A percentile compares a stretch with the other conserved stretches of the same genome.
Conservation (phyloP, 2,113 vertebrate species). For the Stercorarius parasiticus region DNA sequence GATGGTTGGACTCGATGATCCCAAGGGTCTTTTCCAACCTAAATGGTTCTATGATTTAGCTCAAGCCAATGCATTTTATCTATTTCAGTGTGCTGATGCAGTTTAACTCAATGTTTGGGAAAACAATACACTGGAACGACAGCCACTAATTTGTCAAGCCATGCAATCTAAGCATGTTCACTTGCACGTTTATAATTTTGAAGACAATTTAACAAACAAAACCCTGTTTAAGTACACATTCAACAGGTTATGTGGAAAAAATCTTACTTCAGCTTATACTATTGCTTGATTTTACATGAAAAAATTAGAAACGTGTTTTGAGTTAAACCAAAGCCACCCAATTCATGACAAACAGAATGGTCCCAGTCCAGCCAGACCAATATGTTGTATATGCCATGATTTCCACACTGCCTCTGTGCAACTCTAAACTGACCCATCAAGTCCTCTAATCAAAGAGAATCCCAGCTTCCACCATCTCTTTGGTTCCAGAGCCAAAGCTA, state of each 20-base stretch:
- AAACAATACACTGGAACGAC: not conserved
- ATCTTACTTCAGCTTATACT: not conserved
- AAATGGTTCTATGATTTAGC: too few relatives aligned
- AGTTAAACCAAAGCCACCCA: not conserved
- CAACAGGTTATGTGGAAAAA: not conserved
- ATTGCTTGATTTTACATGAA: not conserved
- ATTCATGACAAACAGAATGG: not conserved
- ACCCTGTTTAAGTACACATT: not conserved
- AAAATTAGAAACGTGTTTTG: not conserved
- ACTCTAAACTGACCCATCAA: not conserved
- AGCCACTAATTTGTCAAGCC: not conserved
- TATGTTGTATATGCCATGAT: fast-evolving
- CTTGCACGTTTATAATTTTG: not conserved
- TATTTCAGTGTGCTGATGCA: not conserved
- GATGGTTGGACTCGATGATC: too few relatives aligned
- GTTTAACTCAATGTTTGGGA: not conserved
- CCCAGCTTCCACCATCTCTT: not conserved
- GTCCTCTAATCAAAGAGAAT: not conserved
- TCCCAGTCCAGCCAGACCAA: not conserved
- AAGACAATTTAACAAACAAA: not conserved
- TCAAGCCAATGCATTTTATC: not conserved
- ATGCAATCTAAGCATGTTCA: not conserved
- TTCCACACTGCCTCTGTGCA: not conserved
- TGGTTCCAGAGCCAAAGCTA: not conserved
- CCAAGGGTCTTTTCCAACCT: too few relatives aligned